Evolutionary conservation across 2,888 invertebrate species (phyloP), one percentile per base, ranked within the genome.

Genomic region (Neuroscelio doddi): DNA sequence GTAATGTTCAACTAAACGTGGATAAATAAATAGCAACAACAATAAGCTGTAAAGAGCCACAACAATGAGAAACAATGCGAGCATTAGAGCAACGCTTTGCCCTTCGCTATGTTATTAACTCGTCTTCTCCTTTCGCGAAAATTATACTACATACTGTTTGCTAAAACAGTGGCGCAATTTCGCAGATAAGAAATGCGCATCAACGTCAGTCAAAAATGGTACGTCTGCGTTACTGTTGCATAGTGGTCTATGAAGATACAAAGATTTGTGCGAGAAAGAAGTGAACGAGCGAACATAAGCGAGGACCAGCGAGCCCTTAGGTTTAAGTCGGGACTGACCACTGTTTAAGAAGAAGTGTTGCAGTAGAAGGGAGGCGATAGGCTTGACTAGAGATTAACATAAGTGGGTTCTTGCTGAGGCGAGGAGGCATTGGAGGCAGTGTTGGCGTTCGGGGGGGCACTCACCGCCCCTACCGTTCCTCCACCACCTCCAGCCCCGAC

Each of bases 351-450:
- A 83, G 83, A 83, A 84, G 84, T 84, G 83, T 83, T 83, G 83
- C 83, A 83, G 84, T 84, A 83, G 84, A 83, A 84, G 83, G 83
- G 84, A 84, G 84, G 83, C 83, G 83, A 83, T 83, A 84, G 84
- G 80, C 83, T 84, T 83, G 89, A 90, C 92, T 93, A 93, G 89
- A 95, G 94, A 91, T 95, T 95, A 87, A 95, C 95, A 89, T 95
- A 95, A 80, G 95, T 95, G 77, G 95, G 95, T 87, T 94, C 94
- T 87, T 94, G 94, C 82, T 83, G 83, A 81, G 84, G 83, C 83
- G 84, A 83, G 80, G 86, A 85, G 77, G 83, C 81, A 81, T 83
- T 83, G 80, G 86, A 86, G 79, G 86, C 85, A 80, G 85, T 81
- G 80, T 85, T 85, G 74, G 83, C 80, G 74, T 81, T 82, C 73